These are phyloP conservation scores for Pachydiplax longipennis DNA, from an alignment of 2,888 invertebrate species.

Conservation along the genomic window DNA sequence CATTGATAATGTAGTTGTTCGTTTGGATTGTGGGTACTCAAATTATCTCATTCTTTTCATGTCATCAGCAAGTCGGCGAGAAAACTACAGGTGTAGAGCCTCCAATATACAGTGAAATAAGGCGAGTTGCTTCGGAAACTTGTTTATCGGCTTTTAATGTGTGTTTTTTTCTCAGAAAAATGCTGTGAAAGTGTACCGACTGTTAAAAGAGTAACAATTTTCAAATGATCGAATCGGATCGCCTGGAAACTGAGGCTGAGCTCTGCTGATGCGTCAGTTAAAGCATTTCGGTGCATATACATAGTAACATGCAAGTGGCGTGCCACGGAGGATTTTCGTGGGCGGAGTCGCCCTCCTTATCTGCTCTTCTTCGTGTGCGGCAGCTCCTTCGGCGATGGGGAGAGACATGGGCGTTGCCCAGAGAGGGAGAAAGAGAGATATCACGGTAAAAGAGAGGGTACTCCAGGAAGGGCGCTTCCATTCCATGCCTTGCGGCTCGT, in stretches of 20 bases:
- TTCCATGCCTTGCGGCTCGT: background rate
- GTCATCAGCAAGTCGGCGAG: too few species aligned
- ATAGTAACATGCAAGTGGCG: background rate
- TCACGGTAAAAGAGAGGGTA: background rate
- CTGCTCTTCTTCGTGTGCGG: slow-evolving; percentile 32
- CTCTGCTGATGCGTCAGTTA: background rate
- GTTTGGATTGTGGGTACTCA: too few species aligned
- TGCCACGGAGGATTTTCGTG: background rate
- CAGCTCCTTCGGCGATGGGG: background rate
- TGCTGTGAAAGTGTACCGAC: too few species aligned
- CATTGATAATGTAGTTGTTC: too few species aligned
- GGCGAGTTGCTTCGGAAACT: too few species aligned
- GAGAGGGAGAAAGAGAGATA: background rate
- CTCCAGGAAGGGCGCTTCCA: background rate
- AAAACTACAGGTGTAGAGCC: too few species aligned
- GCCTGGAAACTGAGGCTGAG: background rate
- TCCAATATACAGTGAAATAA: too few species aligned
- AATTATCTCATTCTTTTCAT: too few species aligned
- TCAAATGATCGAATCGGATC: too few species aligned
- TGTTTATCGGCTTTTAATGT: too few species aligned
- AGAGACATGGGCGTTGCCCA: background rate
- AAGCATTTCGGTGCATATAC: background rate
- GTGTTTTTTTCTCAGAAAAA: too few species aligned
- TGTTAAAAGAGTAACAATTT: too few species aligned
- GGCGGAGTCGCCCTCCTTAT: slow-evolving; percentile 30